Percentiles rank a stretch among this genome's conserved stretches.
Conservation (phyloP, 2,888 invertebrate species). For the Mongoloraphidia duomilia region DNA sequence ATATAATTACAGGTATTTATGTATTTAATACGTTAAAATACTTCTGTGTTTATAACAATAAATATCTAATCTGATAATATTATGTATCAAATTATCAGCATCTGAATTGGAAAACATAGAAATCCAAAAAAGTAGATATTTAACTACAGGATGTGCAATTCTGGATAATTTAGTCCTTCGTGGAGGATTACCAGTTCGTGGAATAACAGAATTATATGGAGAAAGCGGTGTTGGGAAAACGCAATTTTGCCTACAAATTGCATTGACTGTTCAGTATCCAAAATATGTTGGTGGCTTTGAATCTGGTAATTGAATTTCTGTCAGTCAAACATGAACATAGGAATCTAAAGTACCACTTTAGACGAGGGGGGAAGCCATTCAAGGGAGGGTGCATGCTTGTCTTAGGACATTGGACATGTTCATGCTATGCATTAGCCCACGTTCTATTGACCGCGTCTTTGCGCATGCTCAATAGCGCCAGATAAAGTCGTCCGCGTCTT, state of each 20-base stretch:
- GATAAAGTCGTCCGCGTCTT: too few relatives aligned
- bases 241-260: slow-evolving; percentile 59
- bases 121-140: slow-evolving; percentile 18
- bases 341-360: too few relatives aligned
- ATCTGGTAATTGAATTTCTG: slow-evolving; percentile 25
- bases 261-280: slow-evolving; percentile 47
- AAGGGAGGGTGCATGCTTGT: too few relatives aligned
- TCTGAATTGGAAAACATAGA: slow-evolving; percentile 14
- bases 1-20: slow-evolving; percentile 1
- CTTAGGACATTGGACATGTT: too few relatives aligned
- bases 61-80: slow-evolving; percentile 6
- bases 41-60: background rate
- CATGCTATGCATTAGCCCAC: too few relatives aligned
- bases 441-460: too few relatives aligned
- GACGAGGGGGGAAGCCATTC: too few relatives aligned
- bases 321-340: too few relatives aligned
- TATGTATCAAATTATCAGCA: slow-evolving; percentile 1
- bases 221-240: slow-evolving; percentile 72
- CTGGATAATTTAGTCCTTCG: slow-evolving; percentile 40
- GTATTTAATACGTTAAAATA: background rate
- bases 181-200: slow-evolving; percentile 53
- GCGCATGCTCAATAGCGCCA: too few relatives aligned
- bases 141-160: slow-evolving; percentile 39
- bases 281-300: slow-evolving; percentile 35
- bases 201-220: slow-evolving; percentile 68